A percentile compares a stretch with the other conserved stretches of the same genome.
Conservation (phyloP, 2,113 vertebrate species). For the Equus quagga region DNA sequence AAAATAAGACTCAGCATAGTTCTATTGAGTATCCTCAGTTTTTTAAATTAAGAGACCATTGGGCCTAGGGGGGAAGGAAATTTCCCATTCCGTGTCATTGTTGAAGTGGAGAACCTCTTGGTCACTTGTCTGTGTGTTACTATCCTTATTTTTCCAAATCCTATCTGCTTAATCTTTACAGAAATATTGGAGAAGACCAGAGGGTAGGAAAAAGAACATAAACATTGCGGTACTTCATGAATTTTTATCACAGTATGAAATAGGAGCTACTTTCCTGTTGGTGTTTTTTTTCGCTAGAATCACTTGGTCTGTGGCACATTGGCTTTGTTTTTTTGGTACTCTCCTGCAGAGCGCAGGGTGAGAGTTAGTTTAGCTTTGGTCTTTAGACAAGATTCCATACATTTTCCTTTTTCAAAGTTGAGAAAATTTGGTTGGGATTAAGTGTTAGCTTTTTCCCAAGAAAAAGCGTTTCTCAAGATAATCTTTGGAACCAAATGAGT, state of each 20-base stretch:
- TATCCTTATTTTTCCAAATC: conserved; percentile 4
- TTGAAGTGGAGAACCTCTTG: not conserved
- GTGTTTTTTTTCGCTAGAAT: not conserved
- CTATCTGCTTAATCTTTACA: not conserved
- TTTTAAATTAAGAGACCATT: not conserved
- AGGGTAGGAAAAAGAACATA: not conserved
- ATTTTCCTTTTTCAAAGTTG: conserved; percentile 38
- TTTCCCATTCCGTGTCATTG: not conserved
- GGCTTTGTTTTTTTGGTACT: not conserved
- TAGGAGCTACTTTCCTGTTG: not conserved
- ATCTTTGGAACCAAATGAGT: conserved; percentile 22
- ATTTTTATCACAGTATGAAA: not conserved
- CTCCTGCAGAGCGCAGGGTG: not conserved
- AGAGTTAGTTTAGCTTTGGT: not conserved
- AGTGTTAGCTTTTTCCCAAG: not conserved
- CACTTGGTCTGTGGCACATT: not conserved
- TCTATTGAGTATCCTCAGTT: not conserved
- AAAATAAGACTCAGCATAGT: conserved; percentile 26
- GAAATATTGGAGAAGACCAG: conserved; percentile 4
- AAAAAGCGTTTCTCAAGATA: conserved; percentile 24
- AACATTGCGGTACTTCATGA: not conserved
- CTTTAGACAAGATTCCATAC: not conserved
- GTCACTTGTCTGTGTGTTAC: not conserved
- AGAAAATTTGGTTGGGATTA: conserved; percentile 1
- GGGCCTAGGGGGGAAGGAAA: not conserved